Percentiles rank a stretch among this genome's conserved stretches.
Evolutionary conservation across 1,140 invertebrate genomes (phyloP).

Genomic region (Diplogasteroides magnus): DNA sequence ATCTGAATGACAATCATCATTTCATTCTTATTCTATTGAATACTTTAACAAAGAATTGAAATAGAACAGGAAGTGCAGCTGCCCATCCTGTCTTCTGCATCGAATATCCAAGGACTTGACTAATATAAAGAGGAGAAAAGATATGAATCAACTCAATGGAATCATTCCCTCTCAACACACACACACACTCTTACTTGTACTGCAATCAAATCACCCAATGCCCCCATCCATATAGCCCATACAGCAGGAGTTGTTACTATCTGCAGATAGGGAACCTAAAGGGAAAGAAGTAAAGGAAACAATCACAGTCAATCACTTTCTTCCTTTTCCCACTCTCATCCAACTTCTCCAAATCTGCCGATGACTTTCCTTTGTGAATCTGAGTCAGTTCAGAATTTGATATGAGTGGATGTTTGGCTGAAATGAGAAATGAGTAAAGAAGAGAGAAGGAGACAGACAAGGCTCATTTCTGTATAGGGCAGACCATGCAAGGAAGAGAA

Average conservation of each 20-base stretch:
- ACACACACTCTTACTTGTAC: conserved; percentile 6
- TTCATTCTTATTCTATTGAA: neutral
- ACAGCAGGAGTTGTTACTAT: conserved; percentile 27
- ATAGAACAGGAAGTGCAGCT: conserved; percentile 29
- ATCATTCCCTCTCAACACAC: neutral
- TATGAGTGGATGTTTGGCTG: neutral
- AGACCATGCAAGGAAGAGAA: conserved; percentile 9
- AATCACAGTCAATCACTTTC: neutral
- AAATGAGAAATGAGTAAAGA: neutral
- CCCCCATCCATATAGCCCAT: conserved; percentile 36
- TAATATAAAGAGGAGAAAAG: conserved; percentile 28
- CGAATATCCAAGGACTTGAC: conserved; percentile 28
- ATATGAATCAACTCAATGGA: conserved; percentile 18
- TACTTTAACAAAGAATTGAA: conserved; percentile 34
- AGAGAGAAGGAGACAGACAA: neutral
- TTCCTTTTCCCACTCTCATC: neutral
- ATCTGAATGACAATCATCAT: conserved; percentile 15
- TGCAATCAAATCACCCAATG: conserved; percentile 31
- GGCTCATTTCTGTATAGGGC: conserved; percentile 5
- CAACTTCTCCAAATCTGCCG: neutral
- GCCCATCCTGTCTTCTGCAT: conserved; percentile 33
- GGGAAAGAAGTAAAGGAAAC: neutral
- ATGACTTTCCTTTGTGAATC: conserved; percentile 24
- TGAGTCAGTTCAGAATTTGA: conserved; percentile 1
- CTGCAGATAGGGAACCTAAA: conserved; percentile 15